Evolutionary conservation across 2,113 vertebrate species (phyloP), one percentile per base, ranked within the genome.

Genomic region (Dermatemys mawii): DNA sequence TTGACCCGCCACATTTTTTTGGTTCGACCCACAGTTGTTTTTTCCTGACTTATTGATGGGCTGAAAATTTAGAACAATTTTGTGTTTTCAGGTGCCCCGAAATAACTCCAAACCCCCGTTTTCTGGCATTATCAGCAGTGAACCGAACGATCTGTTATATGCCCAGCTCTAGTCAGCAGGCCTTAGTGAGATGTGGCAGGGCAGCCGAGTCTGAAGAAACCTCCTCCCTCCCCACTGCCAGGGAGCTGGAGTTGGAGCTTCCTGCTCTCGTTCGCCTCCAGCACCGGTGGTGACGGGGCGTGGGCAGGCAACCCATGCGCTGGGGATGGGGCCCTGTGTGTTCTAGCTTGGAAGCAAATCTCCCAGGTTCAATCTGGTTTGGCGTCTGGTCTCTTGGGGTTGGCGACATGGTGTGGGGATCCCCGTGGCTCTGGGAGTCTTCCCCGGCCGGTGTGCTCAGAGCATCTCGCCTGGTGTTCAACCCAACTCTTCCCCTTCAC

Each of bases 1-100:
- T n/a, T 0, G 9, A 38, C 19, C n/a, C 2, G 63, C n/a, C 63
- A 10, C 1, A 5, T 70, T 70, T 38, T 32, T n/a, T 67, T 6
- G 3, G 3, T 38, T n/a, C 19, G 5, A 38, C n/a, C 35, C 19
- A 38, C 63, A 70, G 4, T 19, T 2, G 8, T 21, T 22, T 70
- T 70, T 70, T 38, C 35, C 16, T 4, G 4, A 67, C 60, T 67
- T n/a, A 19, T 35, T 2, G 60, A n/a, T 67, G 38, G n/a, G 35
- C 35, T 9, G 17, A 67, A 27, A 12, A 32, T 29, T 60, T 60
- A 32, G 55, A 60, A 67, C n/a, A 67, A 63, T 63, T 35, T n/a
- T 17, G 14, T 32, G 21, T 67, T 67, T 67, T 38, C 35, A 10
- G 35, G 9, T 38, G 63, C n/a, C 63, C 16, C 35, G 5, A n/a